Conservation (phyloP, 2,797 vertebrate genomes). For the Megalops cyprinoides region DNA sequence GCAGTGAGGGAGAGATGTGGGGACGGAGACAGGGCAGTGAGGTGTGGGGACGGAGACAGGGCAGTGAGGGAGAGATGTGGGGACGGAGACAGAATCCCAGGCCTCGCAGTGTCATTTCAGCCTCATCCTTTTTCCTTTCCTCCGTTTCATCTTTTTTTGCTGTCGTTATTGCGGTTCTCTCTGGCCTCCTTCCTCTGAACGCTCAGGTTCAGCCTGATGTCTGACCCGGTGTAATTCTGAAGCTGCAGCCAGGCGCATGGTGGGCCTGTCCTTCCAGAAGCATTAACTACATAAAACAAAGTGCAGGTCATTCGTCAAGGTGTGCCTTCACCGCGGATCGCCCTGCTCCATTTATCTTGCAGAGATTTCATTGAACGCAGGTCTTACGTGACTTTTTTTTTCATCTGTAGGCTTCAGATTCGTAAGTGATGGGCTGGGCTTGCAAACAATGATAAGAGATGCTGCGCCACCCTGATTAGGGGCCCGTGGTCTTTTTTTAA, state of each 20-base stretch:
- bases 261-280: neutral
- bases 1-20: neutral
- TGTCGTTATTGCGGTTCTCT: neutral
- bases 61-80: neutral
- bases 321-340: slow-evolving; percentile 2
- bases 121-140: neutral
- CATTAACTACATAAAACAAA: slow-evolving; percentile 23
- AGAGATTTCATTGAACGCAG: slow-evolving; percentile 4
- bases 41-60: too few relatives aligned
- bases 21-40: neutral
- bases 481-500: too few relatives aligned
- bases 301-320: slow-evolving; percentile 21
- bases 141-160: neutral
- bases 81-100: neutral
- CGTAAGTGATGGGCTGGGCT: neutral
- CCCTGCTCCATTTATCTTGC: slow-evolving; percentile 7
- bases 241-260: neutral
- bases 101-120: neutral
- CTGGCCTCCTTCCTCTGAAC: neutral
- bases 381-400: too few relatives aligned
- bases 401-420: neutral
- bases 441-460: too few relatives aligned
- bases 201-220: slow-evolving; percentile 14
- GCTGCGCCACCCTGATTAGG: too few relatives aligned
- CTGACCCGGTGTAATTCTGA: slow-evolving; percentile 24